A percentile compares a stretch with the other conserved stretches of the same genome.
Conservation (phyloP, 2,113 vertebrate genomes). For the Mormyrus lacerda region DNA sequence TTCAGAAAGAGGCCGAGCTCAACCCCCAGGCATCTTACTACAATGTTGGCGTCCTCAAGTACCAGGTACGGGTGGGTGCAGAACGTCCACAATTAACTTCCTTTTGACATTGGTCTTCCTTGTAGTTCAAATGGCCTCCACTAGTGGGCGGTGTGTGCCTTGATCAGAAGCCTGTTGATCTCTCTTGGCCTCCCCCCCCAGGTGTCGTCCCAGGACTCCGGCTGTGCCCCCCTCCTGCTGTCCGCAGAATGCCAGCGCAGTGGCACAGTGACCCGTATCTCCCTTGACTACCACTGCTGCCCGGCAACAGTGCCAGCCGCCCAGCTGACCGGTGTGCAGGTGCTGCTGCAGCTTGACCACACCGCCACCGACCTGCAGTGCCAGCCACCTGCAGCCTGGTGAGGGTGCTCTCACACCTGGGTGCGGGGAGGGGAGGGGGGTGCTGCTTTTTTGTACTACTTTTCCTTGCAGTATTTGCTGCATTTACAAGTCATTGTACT, state of each 20-base stretch:
- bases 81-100: background rate
- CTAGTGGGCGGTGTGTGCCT: background rate
- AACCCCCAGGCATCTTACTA: constrained; percentile 82
- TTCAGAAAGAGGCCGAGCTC: constrained; percentile 81
- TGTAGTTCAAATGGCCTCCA: background rate
- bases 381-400: constrained; percentile 83
- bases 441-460: background rate
- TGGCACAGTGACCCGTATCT: constrained; percentile 68
- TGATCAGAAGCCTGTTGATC: background rate
- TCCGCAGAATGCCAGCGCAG: constrained; percentile 77
- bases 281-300: constrained; percentile 78
- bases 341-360: constrained; percentile 79
- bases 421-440: background rate
- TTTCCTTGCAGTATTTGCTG: background rate
- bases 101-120: background rate
- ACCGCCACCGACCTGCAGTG: constrained; percentile 72
- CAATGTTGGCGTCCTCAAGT: constrained; percentile 82
- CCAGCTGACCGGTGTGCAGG: constrained; percentile 73
- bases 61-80: constrained; percentile 66
- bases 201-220: constrained; percentile 74
- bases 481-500: background rate
- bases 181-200: constrained; percentile 28
- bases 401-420: constrained; percentile 28
- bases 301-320: constrained; percentile 57
- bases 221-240: constrained; percentile 75